These are phyloP conservation scores for Tachyglossus aculeatus DNA, from an alignment of 2,797 vertebrate species.

Conservation along the genomic window DNA sequence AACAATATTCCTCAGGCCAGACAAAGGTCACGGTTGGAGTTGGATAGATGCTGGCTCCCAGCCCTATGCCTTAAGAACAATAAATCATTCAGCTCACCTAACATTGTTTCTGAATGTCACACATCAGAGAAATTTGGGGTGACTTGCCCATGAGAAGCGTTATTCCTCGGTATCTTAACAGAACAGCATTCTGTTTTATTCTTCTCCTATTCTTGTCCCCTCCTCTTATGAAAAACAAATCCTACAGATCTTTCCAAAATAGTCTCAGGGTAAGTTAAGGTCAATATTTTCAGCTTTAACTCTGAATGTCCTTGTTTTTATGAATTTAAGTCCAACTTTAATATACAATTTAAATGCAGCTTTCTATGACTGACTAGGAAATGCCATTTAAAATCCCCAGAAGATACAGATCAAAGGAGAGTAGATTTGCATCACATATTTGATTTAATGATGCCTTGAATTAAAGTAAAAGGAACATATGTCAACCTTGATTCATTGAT, in stretches of 20 bases:
- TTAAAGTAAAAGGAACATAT: conserved; percentile 55
- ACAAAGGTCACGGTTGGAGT: not conserved
- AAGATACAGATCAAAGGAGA: conserved; percentile 55
- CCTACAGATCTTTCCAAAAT: not conserved
- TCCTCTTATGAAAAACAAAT: conserved; percentile 5
- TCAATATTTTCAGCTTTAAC: conserved; percentile 36
- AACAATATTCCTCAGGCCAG: not conserved
- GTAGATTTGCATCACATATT: conserved; percentile 50
- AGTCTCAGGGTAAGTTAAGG: conserved; percentile 26
- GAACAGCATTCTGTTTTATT: not conserved
- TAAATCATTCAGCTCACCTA: not conserved
- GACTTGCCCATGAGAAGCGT: not conserved
- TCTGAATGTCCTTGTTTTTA: conserved; percentile 42
- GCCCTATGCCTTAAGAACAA: not conserved
- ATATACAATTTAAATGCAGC: conserved; percentile 43
- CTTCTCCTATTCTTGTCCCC: not conserved
- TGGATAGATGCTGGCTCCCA: not conserved
- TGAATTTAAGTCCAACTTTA: conserved; percentile 42
- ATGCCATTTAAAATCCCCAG: conserved; percentile 48
- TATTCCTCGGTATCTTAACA: not conserved
- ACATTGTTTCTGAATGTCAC: conserved; percentile 4
- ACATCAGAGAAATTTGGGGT: not conserved
- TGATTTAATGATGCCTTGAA: conserved; percentile 58
- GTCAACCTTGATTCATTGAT: conserved; percentile 49
- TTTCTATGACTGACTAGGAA: conserved; percentile 42